Evolutionary conservation across 2,888 invertebrate species (phyloP).

Genomic region (Acleris sparsana): DNA sequence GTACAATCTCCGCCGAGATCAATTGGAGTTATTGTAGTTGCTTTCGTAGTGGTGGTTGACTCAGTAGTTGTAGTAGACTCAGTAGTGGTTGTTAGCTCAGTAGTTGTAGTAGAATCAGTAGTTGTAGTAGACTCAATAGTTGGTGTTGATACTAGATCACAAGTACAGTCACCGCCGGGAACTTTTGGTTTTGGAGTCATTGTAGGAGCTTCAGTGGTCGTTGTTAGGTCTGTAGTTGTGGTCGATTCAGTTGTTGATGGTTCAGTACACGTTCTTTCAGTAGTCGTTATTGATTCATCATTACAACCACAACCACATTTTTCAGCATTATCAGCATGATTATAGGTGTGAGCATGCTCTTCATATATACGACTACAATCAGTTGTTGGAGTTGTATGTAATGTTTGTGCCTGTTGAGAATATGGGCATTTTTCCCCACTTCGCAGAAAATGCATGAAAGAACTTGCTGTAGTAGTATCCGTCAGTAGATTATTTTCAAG

Average conservation of each 20-base stretch:
- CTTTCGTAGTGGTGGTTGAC: not conserved
- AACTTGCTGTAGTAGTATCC: not conserved
- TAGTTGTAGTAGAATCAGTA: not conserved
- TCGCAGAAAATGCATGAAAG: not conserved
- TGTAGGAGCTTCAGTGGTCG: not conserved
- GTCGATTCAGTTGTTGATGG: too few relatives aligned
- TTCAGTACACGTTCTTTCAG: too few relatives aligned
- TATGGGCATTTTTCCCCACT: not conserved
- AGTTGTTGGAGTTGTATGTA: not conserved
- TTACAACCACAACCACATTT: slow-evolving; percentile 7
- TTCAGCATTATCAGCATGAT: not conserved
- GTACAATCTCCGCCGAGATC: not conserved
- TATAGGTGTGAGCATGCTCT: not conserved
- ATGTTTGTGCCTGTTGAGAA: not conserved
- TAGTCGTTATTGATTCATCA: not conserved
- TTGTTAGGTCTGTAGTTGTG: not conserved
- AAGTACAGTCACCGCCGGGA: not conserved
- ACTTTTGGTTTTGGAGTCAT: not conserved
- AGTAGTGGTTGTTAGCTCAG: slow-evolving; percentile 17
- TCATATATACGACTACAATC: too few relatives aligned
- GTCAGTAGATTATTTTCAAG: not conserved
- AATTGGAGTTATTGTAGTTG: not conserved
- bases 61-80: slow-evolving; percentile 15
- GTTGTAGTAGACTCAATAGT: slow-evolving; percentile 24
- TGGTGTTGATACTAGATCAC: not conserved